A percentile compares a stretch with the other conserved stretches of the same genome.
These are phyloP conservation scores for Notolepis coatsorum DNA, from an alignment of 2,797 vertebrate genomes.

Conservation along the genomic window DNA sequence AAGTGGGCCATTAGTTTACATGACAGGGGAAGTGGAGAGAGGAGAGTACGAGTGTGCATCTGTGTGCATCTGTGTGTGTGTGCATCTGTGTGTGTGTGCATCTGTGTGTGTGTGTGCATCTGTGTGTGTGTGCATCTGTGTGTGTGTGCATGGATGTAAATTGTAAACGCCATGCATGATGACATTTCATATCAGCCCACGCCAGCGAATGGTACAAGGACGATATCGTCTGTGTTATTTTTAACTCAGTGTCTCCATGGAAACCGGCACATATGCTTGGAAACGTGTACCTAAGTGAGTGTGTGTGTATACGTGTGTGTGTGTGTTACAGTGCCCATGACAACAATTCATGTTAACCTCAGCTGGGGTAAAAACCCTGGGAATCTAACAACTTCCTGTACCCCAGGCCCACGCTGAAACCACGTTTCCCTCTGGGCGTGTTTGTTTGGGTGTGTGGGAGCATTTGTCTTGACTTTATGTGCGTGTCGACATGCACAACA, in stretches of 20 bases:
- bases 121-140: constrained; percentile 26
- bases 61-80: neutral
- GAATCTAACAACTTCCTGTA: constrained; percentile 9
- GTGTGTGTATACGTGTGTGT: constrained; percentile 24
- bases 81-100: neutral
- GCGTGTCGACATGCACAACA: constrained; percentile 5
- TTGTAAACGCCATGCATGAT: constrained; percentile 31
- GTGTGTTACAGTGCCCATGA: too few relatives aligned
- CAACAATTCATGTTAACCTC: constrained; percentile 42
- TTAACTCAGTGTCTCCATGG: constrained; percentile 66
- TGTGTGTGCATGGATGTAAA: constrained; percentile 19
- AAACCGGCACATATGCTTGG: constrained; percentile 51
- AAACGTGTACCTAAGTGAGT: too few relatives aligned
- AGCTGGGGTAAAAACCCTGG: constrained; percentile 36
- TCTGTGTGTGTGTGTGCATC: constrained; percentile 30
- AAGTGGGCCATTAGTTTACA: too few relatives aligned
- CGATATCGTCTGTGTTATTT: constrained; percentile 49
- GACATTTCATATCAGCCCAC: constrained; percentile 30
- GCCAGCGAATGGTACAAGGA: constrained; percentile 51
- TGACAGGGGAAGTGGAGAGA: too few relatives aligned
- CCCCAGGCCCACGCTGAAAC: constrained; percentile 26
- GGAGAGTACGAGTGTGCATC: neutral
- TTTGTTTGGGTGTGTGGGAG: constrained; percentile 29
- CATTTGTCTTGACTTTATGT: neutral
- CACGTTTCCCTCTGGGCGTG: constrained; percentile 22